Base-by-base conservation (phyloP, 2,888 invertebrate genomes). In the Poecilobothrus nobilitatus region DNA sequence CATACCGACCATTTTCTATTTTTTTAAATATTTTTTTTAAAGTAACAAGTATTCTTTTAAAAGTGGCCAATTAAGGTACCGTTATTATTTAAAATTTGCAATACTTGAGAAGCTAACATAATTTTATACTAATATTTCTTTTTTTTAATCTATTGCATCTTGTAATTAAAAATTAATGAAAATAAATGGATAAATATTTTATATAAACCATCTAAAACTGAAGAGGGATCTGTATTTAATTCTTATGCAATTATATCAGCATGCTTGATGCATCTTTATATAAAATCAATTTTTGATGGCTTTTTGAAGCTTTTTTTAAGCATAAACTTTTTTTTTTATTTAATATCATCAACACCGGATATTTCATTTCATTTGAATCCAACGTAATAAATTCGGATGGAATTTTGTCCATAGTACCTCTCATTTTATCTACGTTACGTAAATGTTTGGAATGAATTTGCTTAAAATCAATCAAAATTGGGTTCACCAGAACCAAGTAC, bases 401-500 rank as follows among this genome's bases (percentile, higher is more conserved):
- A 75, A 98, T 91, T 86, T 99, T 99, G 76, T 98, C 97, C 62
- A 99, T 84, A 37, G 99, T 83, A 10, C 93, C 87, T 95, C 85
- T 99, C 99, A 2, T 92, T 89, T 79, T 99, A 96, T 74, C 88
- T 88, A 72, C 97, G 86, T 79, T 99, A 98, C 15, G 86, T 86
- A 79, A 92, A 94, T 0, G 89, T 94, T 81, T 97, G 95, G 86
- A 89, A 97, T 1, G 98, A 98, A 89, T 99, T 99, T 68, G 88
- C 89, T 82, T 98, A 97, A 68, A 94, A 84, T 0, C 94, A 95
- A 84, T 99, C 99, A 78, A 91, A 97, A 83, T 99, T 97, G 0
- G 99, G 89, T 81, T 99, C 97, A 33, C 95, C 98, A 73, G 93
- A 86, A 84, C 97, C 98, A 75, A 99, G 99, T 61, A 98, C 88